These are phyloP conservation scores for Leptinotarsa juncta DNA, from an alignment of 2,888 invertebrate genomes.

Conservation along the genomic window DNA sequence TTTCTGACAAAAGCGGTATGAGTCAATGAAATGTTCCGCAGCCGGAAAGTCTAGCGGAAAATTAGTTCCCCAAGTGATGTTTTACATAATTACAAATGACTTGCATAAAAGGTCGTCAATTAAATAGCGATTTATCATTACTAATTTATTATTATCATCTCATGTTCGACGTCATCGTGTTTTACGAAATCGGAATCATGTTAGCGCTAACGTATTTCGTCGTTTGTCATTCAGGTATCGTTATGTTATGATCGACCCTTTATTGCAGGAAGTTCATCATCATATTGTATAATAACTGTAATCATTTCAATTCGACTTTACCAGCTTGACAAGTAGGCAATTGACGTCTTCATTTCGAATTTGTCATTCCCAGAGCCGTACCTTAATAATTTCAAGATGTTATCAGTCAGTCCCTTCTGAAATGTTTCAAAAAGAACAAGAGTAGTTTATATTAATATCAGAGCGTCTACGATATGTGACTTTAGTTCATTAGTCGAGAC, in stretches of 20 bases:
- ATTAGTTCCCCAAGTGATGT: constrained; percentile 30
- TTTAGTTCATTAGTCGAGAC: too few species aligned
- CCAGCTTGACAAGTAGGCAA: not conserved
- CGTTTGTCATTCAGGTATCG: constrained; percentile 30
- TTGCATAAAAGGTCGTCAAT: constrained; percentile 37
- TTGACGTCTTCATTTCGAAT: constrained; percentile 1
- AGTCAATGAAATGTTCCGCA: constrained; percentile 17
- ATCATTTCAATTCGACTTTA: not conserved
- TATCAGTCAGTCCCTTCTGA: not conserved
- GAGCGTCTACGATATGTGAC: too few species aligned
- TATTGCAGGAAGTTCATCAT: constrained; percentile 18
- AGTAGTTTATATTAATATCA: too few species aligned
- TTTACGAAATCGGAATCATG: constrained; percentile 11
- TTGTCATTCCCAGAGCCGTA: not conserved
- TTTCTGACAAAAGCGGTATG: constrained; percentile 14
- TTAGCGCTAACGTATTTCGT: constrained; percentile 8
- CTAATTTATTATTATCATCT: constrained; percentile 26
- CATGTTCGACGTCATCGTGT: constrained; percentile 26
- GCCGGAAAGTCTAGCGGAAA: constrained; percentile 34
- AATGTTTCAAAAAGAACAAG: not conserved
- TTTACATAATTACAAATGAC: constrained; percentile 33
- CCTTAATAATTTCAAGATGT: not conserved
- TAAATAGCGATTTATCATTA: constrained; percentile 37
- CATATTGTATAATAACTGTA: constrained; percentile 7
- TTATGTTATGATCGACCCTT: constrained; percentile 5